phyloP scores from a whole-genome alignment of 2,797 vertebrate genomes.

The Borostomias antarcticus region DNA sequence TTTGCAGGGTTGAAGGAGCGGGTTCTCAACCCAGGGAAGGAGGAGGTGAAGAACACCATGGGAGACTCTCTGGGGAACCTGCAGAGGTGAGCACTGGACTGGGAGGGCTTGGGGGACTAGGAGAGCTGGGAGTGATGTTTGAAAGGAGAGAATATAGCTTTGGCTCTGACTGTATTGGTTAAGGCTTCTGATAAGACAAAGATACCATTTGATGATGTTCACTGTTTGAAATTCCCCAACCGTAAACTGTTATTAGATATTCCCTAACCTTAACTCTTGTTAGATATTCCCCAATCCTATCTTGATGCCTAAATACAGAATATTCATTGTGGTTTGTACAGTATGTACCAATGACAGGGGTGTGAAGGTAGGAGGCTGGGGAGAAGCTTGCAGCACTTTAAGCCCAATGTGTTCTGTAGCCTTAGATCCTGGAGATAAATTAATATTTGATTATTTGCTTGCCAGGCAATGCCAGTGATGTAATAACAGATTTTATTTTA shows the following conservation, averaged over 20 bases:
- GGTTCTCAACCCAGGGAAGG: slow-evolving; percentile 88
- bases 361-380: too few relatives aligned
- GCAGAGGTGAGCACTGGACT: slow-evolving; percentile 85
- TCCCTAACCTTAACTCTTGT: not conserved
- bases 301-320: too few relatives aligned
- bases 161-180: slow-evolving; percentile 1
- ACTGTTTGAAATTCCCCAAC: not conserved
- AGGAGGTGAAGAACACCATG: slow-evolving; percentile 87
- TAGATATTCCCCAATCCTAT: too few relatives aligned
- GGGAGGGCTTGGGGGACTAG: not conserved
- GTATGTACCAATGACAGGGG: not conserved
- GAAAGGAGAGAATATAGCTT: not conserved
- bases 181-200: not conserved
- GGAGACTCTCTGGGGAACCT: slow-evolving; percentile 89
- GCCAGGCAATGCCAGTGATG: slow-evolving; percentile 46
- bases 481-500: slow-evolving; percentile 63
- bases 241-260: not conserved
- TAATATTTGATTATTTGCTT: slow-evolving; percentile 62
- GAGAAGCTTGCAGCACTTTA: slow-evolving; percentile 23
- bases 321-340: too few relatives aligned
- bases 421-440: slow-evolving; percentile 53
- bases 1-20: slow-evolving; percentile 86
- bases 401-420: slow-evolving; percentile 14
- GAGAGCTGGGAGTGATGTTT: slow-evolving; percentile 3
- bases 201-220: not conserved